Evolutionary conservation across 2,888 invertebrate genomes (phyloP).

Genomic region (Protodeltote pygarga): DNA sequence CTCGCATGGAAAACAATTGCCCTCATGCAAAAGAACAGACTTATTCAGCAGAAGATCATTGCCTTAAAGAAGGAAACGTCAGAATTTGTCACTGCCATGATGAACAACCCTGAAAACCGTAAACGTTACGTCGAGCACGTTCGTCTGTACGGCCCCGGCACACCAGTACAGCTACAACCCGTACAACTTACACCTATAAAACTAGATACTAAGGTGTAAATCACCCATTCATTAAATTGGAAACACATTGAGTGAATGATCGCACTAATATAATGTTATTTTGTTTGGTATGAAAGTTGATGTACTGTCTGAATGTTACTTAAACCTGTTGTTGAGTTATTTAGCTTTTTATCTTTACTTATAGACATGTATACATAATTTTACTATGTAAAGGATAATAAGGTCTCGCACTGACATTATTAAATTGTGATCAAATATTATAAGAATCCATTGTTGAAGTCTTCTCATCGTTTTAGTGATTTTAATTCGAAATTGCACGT

Average conservation of each 20-base stretch:
- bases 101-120: constrained; percentile 83
- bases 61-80: constrained; percentile 88
- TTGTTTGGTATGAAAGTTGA: constrained; percentile 28
- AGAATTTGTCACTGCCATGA: constrained; percentile 87
- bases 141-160: constrained; percentile 54
- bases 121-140: constrained; percentile 69
- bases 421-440: constrained; percentile 45
- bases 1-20: constrained; percentile 89
- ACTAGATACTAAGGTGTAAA: constrained; percentile 56
- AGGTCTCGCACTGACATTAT: constrained; percentile 22
- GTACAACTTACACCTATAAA: constrained; percentile 59
- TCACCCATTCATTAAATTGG: neutral
- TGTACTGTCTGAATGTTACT: constrained; percentile 18
- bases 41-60: constrained; percentile 87
- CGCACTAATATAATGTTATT: constrained; percentile 32
- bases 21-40: constrained; percentile 87
- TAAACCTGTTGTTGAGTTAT: constrained; percentile 36
- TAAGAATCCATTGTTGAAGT: constrained; percentile 24
- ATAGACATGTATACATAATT: constrained; percentile 22
- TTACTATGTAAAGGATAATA: constrained; percentile 12
- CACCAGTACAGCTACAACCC: constrained; percentile 39
- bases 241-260: constrained; percentile 23
- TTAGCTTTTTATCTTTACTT: constrained; percentile 35
- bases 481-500: constrained; percentile 3
- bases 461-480: constrained; percentile 5